Conservation (phyloP, 2,113 vertebrate species). For the Piliocolobus tephrosceles region DNA sequence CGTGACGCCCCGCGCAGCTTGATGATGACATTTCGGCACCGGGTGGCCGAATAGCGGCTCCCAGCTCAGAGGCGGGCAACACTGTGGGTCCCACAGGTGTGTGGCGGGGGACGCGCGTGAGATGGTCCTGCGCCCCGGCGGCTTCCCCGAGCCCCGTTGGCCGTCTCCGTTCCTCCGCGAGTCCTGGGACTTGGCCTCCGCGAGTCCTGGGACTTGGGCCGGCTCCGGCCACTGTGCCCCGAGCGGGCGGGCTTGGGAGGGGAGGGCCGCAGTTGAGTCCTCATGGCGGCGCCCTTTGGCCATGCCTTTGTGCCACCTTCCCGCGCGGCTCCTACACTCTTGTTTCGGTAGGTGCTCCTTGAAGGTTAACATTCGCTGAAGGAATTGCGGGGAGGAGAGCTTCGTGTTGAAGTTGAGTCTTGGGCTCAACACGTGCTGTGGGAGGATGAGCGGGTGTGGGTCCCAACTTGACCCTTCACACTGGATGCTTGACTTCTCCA, state of each 20-base stretch:
- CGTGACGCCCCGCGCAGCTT: conserved; percentile 7
- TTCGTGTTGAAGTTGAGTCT: neutral
- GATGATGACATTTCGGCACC: conserved; percentile 69
- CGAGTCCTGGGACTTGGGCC: neutral
- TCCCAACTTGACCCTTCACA: neutral
- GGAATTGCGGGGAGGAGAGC: neutral
- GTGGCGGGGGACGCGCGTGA: neutral
- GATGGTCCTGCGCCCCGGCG: too few relatives aligned
- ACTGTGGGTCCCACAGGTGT: neutral
- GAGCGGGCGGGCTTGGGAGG: neutral
- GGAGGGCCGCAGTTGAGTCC: neutral
- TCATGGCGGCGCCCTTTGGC: neutral
- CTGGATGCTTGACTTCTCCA: neutral
- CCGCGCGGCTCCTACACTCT: neutral
- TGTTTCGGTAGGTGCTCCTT: neutral
- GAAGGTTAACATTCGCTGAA: neutral
- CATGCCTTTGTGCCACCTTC: neutral
- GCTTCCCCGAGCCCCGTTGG: neutral
- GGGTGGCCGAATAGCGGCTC: neutral
- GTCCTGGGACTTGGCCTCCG: neutral
- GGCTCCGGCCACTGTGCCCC: neutral
- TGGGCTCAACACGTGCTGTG: neutral
- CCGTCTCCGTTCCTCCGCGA: neutral
- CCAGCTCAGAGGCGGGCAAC: fast-evolving
- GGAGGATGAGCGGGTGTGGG: neutral